A percentile compares a stretch with the other conserved stretches of the same genome.
phyloP scores from a whole-genome alignment of 2,797 vertebrate species.

The Aldrovandia affinis region DNA sequence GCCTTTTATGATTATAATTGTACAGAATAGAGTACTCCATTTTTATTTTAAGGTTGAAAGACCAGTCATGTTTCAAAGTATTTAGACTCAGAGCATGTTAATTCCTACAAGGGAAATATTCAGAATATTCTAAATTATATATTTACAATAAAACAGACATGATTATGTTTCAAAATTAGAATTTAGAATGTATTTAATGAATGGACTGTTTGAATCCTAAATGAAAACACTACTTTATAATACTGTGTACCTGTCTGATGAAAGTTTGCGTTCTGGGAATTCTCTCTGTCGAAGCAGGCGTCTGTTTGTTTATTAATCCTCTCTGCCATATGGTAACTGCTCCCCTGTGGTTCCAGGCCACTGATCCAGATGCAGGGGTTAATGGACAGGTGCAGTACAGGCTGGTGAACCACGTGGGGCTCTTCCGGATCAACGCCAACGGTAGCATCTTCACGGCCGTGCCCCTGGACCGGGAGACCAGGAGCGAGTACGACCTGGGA shows the following conservation, averaged over 20 bases:
- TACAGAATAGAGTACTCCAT: background rate
- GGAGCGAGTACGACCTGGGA: constrained; percentile 82
- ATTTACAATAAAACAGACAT: background rate
- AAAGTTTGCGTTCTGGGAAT: constrained; percentile 19
- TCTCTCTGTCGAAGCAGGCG: constrained; percentile 40
- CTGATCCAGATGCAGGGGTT: constrained; percentile 86
- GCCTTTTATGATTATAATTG: background rate
- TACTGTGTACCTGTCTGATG: constrained; percentile 28
- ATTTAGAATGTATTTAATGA: background rate
- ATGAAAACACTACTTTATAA: background rate
- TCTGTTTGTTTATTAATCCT: constrained; percentile 25
- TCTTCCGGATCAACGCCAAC: constrained; percentile 88
- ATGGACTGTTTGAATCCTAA: background rate
- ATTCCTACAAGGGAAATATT: background rate
- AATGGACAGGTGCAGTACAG: constrained; percentile 90
- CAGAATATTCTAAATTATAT: background rate
- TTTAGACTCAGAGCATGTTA: background rate
- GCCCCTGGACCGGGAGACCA: constrained; percentile 86
- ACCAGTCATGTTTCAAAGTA: background rate
- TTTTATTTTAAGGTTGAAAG: background rate
- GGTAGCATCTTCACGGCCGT: constrained; percentile 85
- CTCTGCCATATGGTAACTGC: background rate
- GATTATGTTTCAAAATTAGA: background rate
- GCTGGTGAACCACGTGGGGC: constrained; percentile 82
- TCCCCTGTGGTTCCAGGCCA: constrained; percentile 75